Base-by-base conservation (phyloP, 1,140 invertebrate genomes). In the Drosophila neocordata region DNA sequence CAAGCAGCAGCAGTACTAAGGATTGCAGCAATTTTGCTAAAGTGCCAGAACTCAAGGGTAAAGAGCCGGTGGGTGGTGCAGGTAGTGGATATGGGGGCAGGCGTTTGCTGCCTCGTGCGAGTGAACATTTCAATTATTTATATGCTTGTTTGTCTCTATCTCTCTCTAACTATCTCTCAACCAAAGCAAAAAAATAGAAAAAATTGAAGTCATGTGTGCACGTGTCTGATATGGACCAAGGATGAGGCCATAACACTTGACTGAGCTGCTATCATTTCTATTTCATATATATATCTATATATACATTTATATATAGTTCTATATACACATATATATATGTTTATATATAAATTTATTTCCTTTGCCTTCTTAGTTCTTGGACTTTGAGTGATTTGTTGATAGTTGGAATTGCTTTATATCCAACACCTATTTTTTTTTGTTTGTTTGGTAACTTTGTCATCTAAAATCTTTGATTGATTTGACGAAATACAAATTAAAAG, bases 61-160 rank as follows among this genome's bases (percentile, higher is more conserved):
- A 53, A 58, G 57, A 22, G 56, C n/a, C 31, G 11, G 18, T 27
- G 13, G 1, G 12, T 34, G 18, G 22, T 24, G 61, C 41, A 18
- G 56, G 15, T 31, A n/a, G 18, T 27, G 13, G 1, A 9, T 34
- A 12, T 12, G 69, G 53, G 31, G 72, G 64, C 56, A 22, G 41
- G 57, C 52, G 41, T 20, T 48, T 48, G 41, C 27, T 18, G 41
- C 41, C 41, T 48, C 41, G 41, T 48, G 41, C 41, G 73, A 68
- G 71, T 69, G 74, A 88, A 87, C 83, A 87, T 87, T 87, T 87
- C 83, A 87, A 87, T 87, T 87, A 87, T 87, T 87, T 87, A 87
- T 87, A 79, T 83, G 83, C 83, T 88, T 83, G 79, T 77, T 88
- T 82, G 83, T 87, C 70, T 48, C 60, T 60, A 55, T 53, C 11